phyloP scores from a whole-genome alignment of 2,113 vertebrate genomes.

The Microtus richardsoni region DNA sequence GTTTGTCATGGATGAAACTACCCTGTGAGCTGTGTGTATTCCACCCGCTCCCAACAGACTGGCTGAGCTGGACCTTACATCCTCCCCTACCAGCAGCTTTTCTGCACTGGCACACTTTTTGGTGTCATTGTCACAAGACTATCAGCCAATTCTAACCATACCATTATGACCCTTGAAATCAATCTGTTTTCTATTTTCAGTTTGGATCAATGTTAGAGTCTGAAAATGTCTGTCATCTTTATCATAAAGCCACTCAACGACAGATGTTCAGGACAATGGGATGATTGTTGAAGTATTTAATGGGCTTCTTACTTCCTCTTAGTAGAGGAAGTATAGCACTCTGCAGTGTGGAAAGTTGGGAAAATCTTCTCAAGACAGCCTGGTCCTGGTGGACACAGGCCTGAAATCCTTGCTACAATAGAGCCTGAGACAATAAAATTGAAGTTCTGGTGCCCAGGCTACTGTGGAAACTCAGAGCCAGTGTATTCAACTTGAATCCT shows the following conservation, averaged over 20 bases:
- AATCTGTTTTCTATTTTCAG: not conserved
- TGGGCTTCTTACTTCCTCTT: not conserved
- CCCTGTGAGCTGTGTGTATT: rapidly evolving
- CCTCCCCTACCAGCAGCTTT: not conserved
- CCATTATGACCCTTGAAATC: not conserved
- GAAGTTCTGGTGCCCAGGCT: not conserved
- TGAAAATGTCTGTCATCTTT: not conserved
- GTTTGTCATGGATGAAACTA: not conserved
- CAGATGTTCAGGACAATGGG: not conserved
- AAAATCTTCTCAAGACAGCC: not conserved
- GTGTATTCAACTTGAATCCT: not conserved
- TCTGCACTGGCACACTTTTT: not conserved
- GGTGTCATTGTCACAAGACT: not conserved
- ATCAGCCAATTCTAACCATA: not conserved
- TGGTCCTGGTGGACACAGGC: not conserved
- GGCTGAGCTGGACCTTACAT: not conserved
- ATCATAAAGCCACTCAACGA: not conserved
- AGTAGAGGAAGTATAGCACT: not conserved
- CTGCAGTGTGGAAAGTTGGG: not conserved
- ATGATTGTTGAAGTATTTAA: not conserved
- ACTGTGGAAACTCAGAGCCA: not conserved
- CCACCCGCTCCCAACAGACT: not conserved
- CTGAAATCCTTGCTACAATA: not conserved
- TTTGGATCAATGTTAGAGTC: not conserved
- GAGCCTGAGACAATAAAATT: not conserved